phyloP scores from a whole-genome alignment of 2,888 invertebrate genomes.

The Dascillus cervinus region DNA sequence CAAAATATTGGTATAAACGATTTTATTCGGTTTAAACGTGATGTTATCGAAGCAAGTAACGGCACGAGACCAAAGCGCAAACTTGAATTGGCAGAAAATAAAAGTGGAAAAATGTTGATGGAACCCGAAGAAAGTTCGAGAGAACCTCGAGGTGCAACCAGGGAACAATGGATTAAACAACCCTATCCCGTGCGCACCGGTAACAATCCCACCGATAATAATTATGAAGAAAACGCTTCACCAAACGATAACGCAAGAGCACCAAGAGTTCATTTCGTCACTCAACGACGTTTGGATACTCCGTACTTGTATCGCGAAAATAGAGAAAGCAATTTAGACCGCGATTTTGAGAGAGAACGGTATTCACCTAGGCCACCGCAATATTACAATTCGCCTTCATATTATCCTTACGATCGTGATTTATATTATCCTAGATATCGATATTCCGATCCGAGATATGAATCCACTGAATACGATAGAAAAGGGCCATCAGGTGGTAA shows the following conservation, averaged over 20 bases:
- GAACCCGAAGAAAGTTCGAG: constrained; percentile 14
- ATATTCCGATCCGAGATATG: constrained; percentile 10
- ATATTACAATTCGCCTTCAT: constrained; percentile 6
- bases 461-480: constrained; percentile 6
- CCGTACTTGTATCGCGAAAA: constrained; percentile 17
- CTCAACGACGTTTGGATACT: constrained; percentile 44
- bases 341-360: constrained; percentile 1
- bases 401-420: constrained; percentile 8
- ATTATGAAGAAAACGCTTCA: constrained; percentile 44
- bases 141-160: constrained; percentile 45
- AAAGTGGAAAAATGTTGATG: constrained; percentile 24
- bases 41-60: too few relatives aligned
- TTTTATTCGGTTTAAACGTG: constrained; percentile 34
- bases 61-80: constrained; percentile 11
- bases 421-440: constrained; percentile 10
- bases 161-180: constrained; percentile 56
- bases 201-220: constrained; percentile 35
- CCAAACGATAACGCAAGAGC: constrained; percentile 53
- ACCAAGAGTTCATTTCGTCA: constrained; percentile 60
- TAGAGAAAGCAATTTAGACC: constrained; percentile 16
- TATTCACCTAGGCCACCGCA: constrained; percentile 3
- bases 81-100: too few relatives aligned
- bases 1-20: constrained; percentile 28
- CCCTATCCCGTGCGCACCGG: constrained; percentile 43
- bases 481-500: constrained; percentile 5